Base-by-base conservation (phyloP, 2,113 vertebrate species). In the Leptobrachium ailaonicum region DNA sequence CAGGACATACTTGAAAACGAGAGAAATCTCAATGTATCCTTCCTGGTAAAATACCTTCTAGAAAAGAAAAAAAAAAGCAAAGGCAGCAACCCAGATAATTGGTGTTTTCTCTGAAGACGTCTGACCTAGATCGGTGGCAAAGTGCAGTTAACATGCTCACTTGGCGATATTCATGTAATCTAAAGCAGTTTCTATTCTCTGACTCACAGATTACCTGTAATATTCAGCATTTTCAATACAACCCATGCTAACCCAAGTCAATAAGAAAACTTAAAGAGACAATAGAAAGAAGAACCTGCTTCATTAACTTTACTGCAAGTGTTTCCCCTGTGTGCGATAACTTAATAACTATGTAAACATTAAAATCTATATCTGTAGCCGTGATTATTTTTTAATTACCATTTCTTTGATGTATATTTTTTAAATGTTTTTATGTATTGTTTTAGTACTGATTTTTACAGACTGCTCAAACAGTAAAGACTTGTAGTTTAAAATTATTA, bases 61-160 rank as follows among this genome's bases (percentile, higher is more conserved):
- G 20, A 32, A 32, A 32, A 32, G 20, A 32, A 32, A 32, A 32
- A 32, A 32, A 32, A 32, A 32, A 32, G 20, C 20, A 32, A 50
- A 50, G 47, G 20, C 9, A 54, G 54, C 40, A 47, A 72, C 9
- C 32, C 45, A 71, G 44, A 71, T 72, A 9, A 72, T 72, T 53
- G 70, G 53, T 72, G 47, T 6, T 20, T 56, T 72, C 54, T 2
- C 45, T 47, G 68, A 7, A 54, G 6, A 53, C 11, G 9, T 10
- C 53, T 72, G 70, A 54, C 70, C 70, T 72, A 72, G n/a, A 56
- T 72, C 40, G 20, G 50, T 50, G 40, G 54, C 32, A 54, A 41
- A 56, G 50, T 9, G n/a, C 20, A 53, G 32, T 10, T 72, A 54
- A 41, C 70, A 54, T 41, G 47, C 8, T 53, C 70, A 72, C 20